Evolutionary conservation across 2,113 vertebrate genomes (phyloP), one percentile per base, ranked within the genome.

Genomic region (Lepidothrix coronata): DNA sequence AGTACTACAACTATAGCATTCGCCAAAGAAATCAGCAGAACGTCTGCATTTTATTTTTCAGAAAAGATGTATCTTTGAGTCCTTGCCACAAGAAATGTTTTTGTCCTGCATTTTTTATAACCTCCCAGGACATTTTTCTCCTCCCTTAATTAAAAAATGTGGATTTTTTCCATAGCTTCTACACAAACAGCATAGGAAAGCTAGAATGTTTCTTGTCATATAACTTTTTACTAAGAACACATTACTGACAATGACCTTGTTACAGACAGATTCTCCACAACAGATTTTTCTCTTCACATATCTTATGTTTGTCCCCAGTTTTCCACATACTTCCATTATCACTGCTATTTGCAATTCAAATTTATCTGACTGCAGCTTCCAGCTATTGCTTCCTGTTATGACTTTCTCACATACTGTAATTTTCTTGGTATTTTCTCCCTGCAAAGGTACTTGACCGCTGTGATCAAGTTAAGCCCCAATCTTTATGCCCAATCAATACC

Each of bases 301-400:
- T 95, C 85, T 94, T 80, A 80, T 15, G 31, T 23, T 9, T 78
- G 57, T 55, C 73, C 37, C 58, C 70, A 82, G 61, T 85, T 91
- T 62, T 58, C 62, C 62, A 68, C 37, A 81, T 80, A 86, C 86
- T 49, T 2, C 1, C 44, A 63, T 91, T 86, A 88, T 54, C 5
- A 2, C 55, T 90, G 63, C 52, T 88, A 68, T 80, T 92, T 92
- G 62, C 73, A 91, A 87, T 46, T 73, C 66, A 87, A 82, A 89
- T 87, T 73, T 91, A 89, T 91, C 62, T 93, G 66, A 78, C 62
- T 84, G 49, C 39, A 78, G 73, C 80, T 89, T 92, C 77, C 74
- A 96, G 76, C 33, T 89, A 95, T 58, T 87, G 49, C 89, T 94
- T 94, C 93, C 93, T 95, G 80, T 96, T 94, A 82, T 30, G 80